Evolutionary conservation across 1,140 invertebrate species (phyloP), one percentile per base, ranked within the genome.

Genomic region (Drosophila kanapiae): DNA sequence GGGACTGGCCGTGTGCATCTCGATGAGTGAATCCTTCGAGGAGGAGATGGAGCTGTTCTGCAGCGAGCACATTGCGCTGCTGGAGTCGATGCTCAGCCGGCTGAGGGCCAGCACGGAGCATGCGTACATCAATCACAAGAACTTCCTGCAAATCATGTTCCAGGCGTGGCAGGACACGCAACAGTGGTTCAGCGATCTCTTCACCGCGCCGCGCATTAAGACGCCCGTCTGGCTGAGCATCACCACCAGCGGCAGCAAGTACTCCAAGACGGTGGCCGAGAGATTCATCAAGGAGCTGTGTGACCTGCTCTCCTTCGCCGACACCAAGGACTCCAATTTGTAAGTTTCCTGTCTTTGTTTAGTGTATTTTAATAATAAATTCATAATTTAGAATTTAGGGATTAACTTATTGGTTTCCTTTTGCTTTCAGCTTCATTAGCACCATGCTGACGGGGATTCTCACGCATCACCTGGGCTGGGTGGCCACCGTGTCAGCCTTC

Each of bases 401-500:
- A 18, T 16, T 16, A 10, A 23, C 23, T 43, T 18, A 18, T 48
- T 18, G 4, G 6, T 16, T 49, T 2, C 8, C 9, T n/a, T 9
- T 43, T 27, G 6, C 62, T 95, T 95, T 62, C 94, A 98, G 97
- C 94, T 98, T 98, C 93, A 94, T 98, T 60, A 98, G 97, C 91
- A 98, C 97, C 14, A 94, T 98, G 57, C 92, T 98, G 27, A 98
- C 97, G 6, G 97, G 97, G 62, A 96, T 98, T 29, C 93, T 98
- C 48, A 98, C 97, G 0, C 95, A 98, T 93, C 98, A 98, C 93
- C 94, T 98, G 18, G 97, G 97, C 3, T 98, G 97, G 98, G 97
- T 98, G 53, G 95, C 96, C 27, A 97, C 97, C 0, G 95, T 97
- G 13, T 88, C 92, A 2, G 84, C 92, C 13, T 92, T 91, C 8